Evolutionary conservation across 1,140 invertebrate species (phyloP).

Genomic region (Drosophila orena): DNA sequence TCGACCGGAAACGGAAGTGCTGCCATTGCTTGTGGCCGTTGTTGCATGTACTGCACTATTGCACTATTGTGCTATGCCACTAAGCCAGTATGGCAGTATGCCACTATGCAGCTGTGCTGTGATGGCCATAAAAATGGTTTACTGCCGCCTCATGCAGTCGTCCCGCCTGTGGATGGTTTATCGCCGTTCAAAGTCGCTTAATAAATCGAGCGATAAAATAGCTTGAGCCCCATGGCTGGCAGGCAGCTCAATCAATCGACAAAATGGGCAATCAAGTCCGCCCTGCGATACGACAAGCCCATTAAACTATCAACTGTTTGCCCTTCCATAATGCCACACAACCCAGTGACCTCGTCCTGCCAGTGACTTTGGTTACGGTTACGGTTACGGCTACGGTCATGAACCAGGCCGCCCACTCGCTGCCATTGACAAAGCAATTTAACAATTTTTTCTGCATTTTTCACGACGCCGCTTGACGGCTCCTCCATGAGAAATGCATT

Average conservation of each 20-base stretch:
- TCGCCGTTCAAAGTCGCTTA: conserved; percentile 41
- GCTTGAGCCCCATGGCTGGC: conserved; percentile 27
- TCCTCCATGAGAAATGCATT: conserved; percentile 31
- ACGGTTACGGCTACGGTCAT: conserved; percentile 30
- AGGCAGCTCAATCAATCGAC: conserved; percentile 51
- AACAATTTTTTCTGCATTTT: conserved; percentile 54
- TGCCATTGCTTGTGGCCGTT: conserved; percentile 49
- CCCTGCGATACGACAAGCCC: conserved; percentile 34
- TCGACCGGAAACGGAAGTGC: conserved; percentile 53
- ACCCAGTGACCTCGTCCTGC: conserved; percentile 35
- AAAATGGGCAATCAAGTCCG: conserved; percentile 52
- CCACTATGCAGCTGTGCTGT: neutral
- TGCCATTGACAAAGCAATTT: conserved; percentile 61
- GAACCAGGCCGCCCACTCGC: conserved; percentile 19
- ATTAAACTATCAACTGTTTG: conserved; percentile 53
- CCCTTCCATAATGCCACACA: conserved; percentile 4
- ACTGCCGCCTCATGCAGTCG: conserved; percentile 40
- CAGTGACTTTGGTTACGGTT: conserved; percentile 33
- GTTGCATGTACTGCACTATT: conserved; percentile 11
- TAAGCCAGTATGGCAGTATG: no score
- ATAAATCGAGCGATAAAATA: conserved; percentile 62
- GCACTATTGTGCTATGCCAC: neutral
- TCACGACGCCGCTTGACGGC: conserved; percentile 33
- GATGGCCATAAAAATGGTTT: conserved; percentile 57
- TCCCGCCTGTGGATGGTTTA: conserved; percentile 41